A percentile compares a stretch with the other conserved stretches of the same genome.
phyloP scores from a whole-genome alignment of 2,113 vertebrate species.

The Beaufortia kweichowensis region DNA sequence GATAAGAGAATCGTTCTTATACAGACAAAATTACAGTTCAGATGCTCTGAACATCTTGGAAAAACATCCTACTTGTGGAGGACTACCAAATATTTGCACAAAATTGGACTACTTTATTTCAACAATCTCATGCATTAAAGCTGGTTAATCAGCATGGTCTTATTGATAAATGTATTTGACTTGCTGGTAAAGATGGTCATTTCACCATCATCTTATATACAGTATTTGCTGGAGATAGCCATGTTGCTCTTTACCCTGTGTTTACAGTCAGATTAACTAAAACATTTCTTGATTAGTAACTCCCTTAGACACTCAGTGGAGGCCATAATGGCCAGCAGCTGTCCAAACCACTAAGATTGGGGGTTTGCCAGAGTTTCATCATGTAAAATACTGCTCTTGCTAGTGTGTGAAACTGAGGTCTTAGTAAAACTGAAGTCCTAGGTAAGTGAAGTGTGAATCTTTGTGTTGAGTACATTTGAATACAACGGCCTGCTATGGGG shows the following conservation, averaged over 20 bases:
- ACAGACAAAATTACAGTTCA: not conserved
- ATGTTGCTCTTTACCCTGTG: constrained; percentile 2
- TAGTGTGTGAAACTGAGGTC: constrained; percentile 2
- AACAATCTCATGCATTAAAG: too few species aligned
- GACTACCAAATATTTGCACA: too few species aligned
- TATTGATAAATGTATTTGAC: too few species aligned
- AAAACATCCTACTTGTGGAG: not conserved
- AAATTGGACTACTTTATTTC: too few species aligned
- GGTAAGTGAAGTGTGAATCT: not conserved
- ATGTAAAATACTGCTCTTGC: constrained; percentile 6
- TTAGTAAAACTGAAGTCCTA: not conserved
- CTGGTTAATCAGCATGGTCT: too few species aligned
- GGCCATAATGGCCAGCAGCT: constrained; percentile 9
- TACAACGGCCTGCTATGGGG: not conserved
- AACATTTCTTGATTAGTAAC: constrained; percentile 12
- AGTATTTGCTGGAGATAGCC: too few species aligned
- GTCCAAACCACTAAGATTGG: not conserved
- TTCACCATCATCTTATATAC: too few species aligned
- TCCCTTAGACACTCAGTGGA: not conserved
- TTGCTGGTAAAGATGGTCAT: too few species aligned
- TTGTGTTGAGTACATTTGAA: not conserved
- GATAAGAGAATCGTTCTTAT: constrained; percentile 10
- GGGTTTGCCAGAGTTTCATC: not conserved
- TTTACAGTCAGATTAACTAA: constrained; percentile 15
- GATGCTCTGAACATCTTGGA: not conserved